Base-by-base conservation (phyloP, 2,888 invertebrate genomes). In the Anthophora plumipes region DNA sequence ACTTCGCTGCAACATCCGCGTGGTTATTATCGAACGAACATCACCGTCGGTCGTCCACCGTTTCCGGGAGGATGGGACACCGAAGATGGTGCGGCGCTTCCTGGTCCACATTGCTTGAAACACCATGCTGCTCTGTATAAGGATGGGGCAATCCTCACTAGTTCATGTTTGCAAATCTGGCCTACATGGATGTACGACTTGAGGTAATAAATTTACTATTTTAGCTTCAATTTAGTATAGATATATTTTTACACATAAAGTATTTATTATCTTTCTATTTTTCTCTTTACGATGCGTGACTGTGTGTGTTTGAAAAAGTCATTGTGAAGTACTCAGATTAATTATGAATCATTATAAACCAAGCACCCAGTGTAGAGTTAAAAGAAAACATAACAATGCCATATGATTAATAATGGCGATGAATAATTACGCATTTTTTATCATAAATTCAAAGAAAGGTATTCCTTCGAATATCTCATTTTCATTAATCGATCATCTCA, bases 111-210 rank as follows among this genome's bases (percentile, higher is more conserved):
- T 88, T 97, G 97, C 89, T 94, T 97, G 43, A 96, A 96, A 89
- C 96, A 96, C 70, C 97, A 96, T 95, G 95, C 96, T 20, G 96
- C 96, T 17, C 95, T 96, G n/a, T 95, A 94, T 59, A 95, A 95
- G 64, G 94, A 95, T 84, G 93, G 92, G n/a, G 94, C 94, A 25
- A 95, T 96, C 79, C 93, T 95, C 43, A 94, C 96, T 57, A 95
- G 95, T 68, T 95, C 96, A 87, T 98, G 98, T 90, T 93, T 98
- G 37, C 96, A 96, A 91, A 97, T 97, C 81, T 96, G 96, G 91
- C 97, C 98, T 0, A 97, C 96, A 37, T 98, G 98, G 98, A 97
- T 98, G 97, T 95, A 95, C 89, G 96, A 97, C 85, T 90, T 94
- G 83, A 94, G 93, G 93, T 93, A 90, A 67, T 12, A 1, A 11